These are phyloP conservation scores for Brassicogethes aeneus DNA, from an alignment of 2,888 invertebrate genomes.

Conservation along the genomic window DNA sequence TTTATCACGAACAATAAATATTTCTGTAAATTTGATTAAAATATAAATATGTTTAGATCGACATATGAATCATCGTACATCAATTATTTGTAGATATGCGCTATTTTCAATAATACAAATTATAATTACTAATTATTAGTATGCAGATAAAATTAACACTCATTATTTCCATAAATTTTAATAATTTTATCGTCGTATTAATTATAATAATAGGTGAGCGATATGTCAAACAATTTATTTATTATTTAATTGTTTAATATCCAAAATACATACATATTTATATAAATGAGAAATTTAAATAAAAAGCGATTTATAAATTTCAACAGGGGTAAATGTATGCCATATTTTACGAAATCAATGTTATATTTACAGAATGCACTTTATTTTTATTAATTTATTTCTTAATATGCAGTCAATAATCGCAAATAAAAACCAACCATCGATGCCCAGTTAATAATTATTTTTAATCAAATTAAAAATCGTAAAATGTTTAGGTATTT, in stretches of 20 bases:
- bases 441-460: no score
- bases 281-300: not conserved
- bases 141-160: conserved; percentile 3
- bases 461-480: no score
- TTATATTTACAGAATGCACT: no score
- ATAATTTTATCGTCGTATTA: conserved; percentile 2
- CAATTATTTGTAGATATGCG: conserved; percentile 1
- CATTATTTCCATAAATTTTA: not conserved
- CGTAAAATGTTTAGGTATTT: no score
- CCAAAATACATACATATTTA: conserved; percentile 1
- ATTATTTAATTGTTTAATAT: conserved; percentile 2
- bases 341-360: no score
- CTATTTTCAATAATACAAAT: conserved; percentile 2
- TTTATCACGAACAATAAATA: not conserved
- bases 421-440: no score
- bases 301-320: not conserved
- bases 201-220: conserved; percentile 1
- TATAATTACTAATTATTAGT: conserved; percentile 2
- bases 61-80: not conserved
- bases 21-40: conserved; percentile 1
- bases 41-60: conserved; percentile 1
- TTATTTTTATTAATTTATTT: no score
- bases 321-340: no score
- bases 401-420: no score
- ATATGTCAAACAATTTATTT: not conserved